Base-by-base conservation (phyloP, 2,888 invertebrate genomes). In the Corythucha ciliata region DNA sequence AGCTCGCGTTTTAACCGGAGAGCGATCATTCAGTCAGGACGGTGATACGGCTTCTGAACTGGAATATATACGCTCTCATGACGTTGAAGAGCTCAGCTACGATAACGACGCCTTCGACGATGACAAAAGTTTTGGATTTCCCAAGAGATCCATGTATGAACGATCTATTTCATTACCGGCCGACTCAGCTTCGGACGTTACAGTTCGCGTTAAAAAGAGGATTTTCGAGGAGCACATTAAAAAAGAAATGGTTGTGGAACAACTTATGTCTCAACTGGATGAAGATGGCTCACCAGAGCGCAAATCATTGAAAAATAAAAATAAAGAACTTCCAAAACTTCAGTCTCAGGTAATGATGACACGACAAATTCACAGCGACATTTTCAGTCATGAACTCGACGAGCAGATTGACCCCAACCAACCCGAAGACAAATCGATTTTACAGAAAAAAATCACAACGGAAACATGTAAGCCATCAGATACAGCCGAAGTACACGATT, bases 221-320 rank as follows among this genome's bases (percentile, higher is more conserved):
- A 74, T 74, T 51, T 77, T 76, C 59, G 78, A 78, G 63, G 74
- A 75, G 58, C 76, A 77, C 61, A 75, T 78, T 50, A 74, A 74
- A 59, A 75, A 72, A 55, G 77, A 77, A 59, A 70, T 74, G 67
- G 71, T 72, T n/a, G 71, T 71, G 55, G 72, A 73, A 58, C 71
- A 73, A 58, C 61, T 72, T 5, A 69, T 70, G 61, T 67, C 68
- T 24, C 72, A 72, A 61, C 64, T 69, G 29, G 72, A 73, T 62
- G 66, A 66, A 58, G 71, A 71, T 62, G 69, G 70, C 53, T 65
- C 68, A 8, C 73, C 72, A 3, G 73, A 73, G 62, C 67, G 69
- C 50, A 74, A 74, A 65, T 65, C 69, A 5, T 58, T 64, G 25
- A 56, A 58, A 22, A 57, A 62, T 27, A 59, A 61, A 25, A 52